Percentiles rank a stretch among this genome's conserved stretches.
Evolutionary conservation across 2,113 vertebrate species (phyloP).

Genomic region (Saimiri boliviensis): DNA sequence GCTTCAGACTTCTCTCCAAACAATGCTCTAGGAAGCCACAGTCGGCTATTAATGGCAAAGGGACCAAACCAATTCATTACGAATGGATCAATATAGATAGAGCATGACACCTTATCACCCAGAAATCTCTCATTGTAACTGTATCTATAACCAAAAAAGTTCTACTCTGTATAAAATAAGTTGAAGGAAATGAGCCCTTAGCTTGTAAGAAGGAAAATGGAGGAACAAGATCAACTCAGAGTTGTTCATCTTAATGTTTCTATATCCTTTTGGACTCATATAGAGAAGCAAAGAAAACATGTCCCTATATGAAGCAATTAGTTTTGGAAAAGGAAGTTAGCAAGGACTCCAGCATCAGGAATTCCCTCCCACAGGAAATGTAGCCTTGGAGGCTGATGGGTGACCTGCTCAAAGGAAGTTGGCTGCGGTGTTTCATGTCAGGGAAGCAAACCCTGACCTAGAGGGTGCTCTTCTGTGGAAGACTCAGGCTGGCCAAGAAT

Average conservation of each 20-base stretch:
- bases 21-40: neutral
- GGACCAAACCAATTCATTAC: neutral
- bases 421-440: neutral
- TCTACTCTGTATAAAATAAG: neutral
- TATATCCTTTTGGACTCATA: neutral
- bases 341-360: constrained; percentile 23
- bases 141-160: neutral
- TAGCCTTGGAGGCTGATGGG: constrained; percentile 24
- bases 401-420: constrained; percentile 35
- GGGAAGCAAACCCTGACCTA: constrained; percentile 10
- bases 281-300: neutral
- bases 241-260: neutral
- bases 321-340: constrained; percentile 47
- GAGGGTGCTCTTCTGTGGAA: neutral
- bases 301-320: neutral
- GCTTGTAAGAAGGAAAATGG: neutral
- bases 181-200: neutral
- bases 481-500: neutral
- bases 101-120: neutral
- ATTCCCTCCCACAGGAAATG: constrained; percentile 61
- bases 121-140: neutral
- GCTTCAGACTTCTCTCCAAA: neutral
- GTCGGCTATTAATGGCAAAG: neutral
- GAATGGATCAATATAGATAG: neutral
- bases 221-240: neutral